Percentiles rank a stretch among this genome's conserved stretches.
These are phyloP conservation scores for Dione vanillae DNA, from an alignment of 2,888 invertebrate species.

Conservation along the genomic window DNA sequence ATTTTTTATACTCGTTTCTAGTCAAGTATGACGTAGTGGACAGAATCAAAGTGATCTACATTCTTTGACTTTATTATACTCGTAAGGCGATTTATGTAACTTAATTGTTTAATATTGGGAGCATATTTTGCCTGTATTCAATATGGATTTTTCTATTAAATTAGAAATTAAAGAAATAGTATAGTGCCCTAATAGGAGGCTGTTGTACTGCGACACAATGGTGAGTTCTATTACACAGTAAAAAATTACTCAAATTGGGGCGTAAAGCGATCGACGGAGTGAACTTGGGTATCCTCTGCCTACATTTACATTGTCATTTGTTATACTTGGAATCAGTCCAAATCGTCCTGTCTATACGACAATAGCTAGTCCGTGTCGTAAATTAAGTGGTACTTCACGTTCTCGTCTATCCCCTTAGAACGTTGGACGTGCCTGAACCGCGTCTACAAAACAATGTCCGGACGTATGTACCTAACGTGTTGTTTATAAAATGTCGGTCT, in stretches of 20 bases:
- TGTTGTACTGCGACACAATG: too few species aligned
- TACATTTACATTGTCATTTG: background rate
- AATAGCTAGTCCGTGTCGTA: slow-evolving; percentile 19
- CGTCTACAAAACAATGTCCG: slow-evolving; percentile 34
- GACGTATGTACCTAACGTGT: background rate
- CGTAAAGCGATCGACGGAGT: too few species aligned
- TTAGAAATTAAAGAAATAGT: too few species aligned
- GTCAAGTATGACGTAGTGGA: slow-evolving; percentile 42
- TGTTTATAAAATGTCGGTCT: slow-evolving; percentile 1
- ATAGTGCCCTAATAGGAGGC: too few species aligned
- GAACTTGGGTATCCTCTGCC: too few species aligned
- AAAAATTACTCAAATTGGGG: too few species aligned
- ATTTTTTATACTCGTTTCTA: slow-evolving; percentile 55
- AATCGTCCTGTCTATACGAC: slow-evolving; percentile 19
- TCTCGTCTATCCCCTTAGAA: slow-evolving; percentile 21
- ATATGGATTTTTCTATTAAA: too few species aligned
- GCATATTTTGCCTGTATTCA: background rate
- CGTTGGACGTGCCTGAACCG: slow-evolving; percentile 30
- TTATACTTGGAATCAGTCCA: background rate
- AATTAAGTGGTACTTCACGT: slow-evolving; percentile 26
- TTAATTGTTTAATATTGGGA: background rate
- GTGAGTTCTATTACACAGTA: too few species aligned
- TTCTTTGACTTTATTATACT: slow-evolving; percentile 6
- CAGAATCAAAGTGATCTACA: slow-evolving; percentile 2
- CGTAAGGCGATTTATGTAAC: background rate